Conservation (phyloP, 2,888 invertebrate genomes). For the Cantharis rustica region DNA sequence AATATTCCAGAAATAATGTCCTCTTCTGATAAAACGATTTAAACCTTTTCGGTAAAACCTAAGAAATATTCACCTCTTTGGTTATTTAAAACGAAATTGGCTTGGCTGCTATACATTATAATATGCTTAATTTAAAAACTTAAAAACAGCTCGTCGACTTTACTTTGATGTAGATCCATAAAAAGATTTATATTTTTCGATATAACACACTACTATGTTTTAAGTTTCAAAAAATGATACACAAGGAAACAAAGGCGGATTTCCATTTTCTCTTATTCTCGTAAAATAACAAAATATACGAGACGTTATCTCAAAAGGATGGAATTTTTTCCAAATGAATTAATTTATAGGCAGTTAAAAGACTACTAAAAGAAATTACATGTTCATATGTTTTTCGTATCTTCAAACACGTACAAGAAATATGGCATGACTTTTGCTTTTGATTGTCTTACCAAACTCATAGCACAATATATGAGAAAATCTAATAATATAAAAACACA, state of each 20-base stretch:
- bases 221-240: neutral
- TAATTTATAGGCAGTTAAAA: neutral
- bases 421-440: neutral
- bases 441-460: neutral
- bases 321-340: neutral
- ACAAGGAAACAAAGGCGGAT: neutral
- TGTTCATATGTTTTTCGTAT: neutral
- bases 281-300: neutral
- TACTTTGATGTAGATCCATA: too few species aligned
- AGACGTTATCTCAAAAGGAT: neutral
- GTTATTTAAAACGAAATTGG: too few species aligned
- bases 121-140: too few species aligned
- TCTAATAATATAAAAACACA: neutral
- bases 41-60: too few species aligned
- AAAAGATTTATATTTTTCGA: too few species aligned
- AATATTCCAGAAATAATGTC: too few species aligned
- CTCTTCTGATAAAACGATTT: too few species aligned
- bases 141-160: too few species aligned
- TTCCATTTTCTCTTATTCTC: neutral
- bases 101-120: too few species aligned
- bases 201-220: too few species aligned
- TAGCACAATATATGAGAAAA: neutral
- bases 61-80: too few species aligned
- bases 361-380: neutral
- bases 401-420: neutral